These are phyloP conservation scores for Acanthisitta chloris DNA, from an alignment of 2,113 vertebrate species.

Conservation along the genomic window DNA sequence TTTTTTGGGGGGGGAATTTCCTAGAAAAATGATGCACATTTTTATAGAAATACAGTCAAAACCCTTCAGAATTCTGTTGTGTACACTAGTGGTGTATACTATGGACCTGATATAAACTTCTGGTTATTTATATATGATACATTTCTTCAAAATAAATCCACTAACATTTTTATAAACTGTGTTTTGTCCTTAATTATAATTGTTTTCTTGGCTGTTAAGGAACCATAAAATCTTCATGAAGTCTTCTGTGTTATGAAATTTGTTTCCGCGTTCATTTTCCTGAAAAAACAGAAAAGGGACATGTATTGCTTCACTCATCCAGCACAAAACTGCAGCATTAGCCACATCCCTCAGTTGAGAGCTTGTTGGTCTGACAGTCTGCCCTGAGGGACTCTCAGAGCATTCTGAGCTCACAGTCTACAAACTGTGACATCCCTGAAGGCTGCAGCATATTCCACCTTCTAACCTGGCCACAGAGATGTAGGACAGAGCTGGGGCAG, in stretches of 20 bases:
- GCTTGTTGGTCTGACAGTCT: background rate
- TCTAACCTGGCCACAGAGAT: background rate
- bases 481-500: background rate
- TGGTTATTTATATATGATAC: background rate
- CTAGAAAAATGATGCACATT: background rate
- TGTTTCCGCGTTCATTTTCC: background rate
- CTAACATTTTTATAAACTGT: background rate
- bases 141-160: background rate
- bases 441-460: background rate
- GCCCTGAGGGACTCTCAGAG: background rate
- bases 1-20: background rate
- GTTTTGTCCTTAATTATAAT: background rate
- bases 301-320: background rate
- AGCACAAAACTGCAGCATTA: background rate
- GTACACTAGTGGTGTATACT: background rate
- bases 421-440: background rate
- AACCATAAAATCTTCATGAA: background rate
- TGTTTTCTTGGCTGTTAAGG: background rate
- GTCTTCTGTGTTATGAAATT: background rate
- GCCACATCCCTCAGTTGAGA: background rate
- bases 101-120: background rate
- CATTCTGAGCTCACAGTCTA: background rate
- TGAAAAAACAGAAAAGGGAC: background rate
- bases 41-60: background rate
- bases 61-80: fast-evolving